These are phyloP conservation scores for Bombus affinis DNA, from an alignment of 1,140 invertebrate species.

Conservation along the genomic window DNA sequence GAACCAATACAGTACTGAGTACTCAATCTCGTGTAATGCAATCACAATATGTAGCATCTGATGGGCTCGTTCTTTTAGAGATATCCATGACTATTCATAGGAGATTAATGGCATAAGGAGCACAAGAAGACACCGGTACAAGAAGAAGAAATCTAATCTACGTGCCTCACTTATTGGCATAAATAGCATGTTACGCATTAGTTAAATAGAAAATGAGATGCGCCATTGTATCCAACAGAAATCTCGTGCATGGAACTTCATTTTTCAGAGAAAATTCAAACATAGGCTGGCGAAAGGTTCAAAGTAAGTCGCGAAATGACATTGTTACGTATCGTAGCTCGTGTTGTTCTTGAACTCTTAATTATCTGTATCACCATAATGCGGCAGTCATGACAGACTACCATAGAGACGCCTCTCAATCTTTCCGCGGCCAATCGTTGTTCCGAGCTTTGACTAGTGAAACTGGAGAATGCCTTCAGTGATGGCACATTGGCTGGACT, in stretches of 20 bases:
- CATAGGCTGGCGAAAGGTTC: conserved; percentile 90
- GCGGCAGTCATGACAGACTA: conserved; percentile 96
- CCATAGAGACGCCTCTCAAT: conserved; percentile 90
- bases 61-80: conserved; percentile 13
- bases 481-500: conserved; percentile 75
- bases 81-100: conserved; percentile 9
- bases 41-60: conserved; percentile 9
- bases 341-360: conserved; percentile 90
- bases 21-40: neutral
- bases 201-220: conserved; percentile 2
- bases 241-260: conserved; percentile 1
- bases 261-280: conserved; percentile 62
- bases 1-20: neutral
- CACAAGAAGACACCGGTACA: conserved; percentile 39
- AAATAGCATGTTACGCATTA: conserved; percentile 21
- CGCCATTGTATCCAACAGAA: conserved; percentile 16
- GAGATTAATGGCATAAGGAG: conserved; percentile 13
- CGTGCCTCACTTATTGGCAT: conserved; percentile 32
- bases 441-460: conserved; percentile 65
- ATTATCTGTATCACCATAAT: conserved; percentile 97
- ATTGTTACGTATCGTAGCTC: conserved; percentile 90
- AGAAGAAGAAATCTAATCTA: conserved; percentile 47
- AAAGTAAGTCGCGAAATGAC: conserved; percentile 91
- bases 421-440: conserved; percentile 83
- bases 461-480: conserved; percentile 72